Conservation (phyloP, 2,113 vertebrate species). For the Lophius piscatorius region DNA sequence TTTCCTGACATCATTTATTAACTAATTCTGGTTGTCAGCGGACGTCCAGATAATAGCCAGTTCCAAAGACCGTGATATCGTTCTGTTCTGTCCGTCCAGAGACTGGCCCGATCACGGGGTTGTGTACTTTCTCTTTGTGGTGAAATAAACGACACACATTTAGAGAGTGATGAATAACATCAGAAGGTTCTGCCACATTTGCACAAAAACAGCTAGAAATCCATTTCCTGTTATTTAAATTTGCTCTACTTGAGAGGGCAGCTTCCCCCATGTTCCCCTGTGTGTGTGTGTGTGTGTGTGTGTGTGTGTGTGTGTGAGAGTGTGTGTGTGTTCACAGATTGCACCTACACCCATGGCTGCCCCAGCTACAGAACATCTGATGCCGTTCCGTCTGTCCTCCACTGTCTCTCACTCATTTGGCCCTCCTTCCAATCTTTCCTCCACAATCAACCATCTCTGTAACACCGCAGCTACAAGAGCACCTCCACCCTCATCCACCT, state of each 20-base stretch:
- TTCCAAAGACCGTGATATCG: too few relatives aligned
- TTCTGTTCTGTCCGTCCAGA: too few relatives aligned
- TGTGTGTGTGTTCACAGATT: constrained; percentile 58
- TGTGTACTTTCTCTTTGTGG: too few relatives aligned
- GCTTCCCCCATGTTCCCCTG: constrained; percentile 57
- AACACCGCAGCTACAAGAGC: constrained; percentile 16
- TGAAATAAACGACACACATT: too few relatives aligned
- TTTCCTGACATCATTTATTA: too few relatives aligned
- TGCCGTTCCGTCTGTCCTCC: constrained; percentile 51
- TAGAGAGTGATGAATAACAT: too few relatives aligned
- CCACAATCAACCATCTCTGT: constrained; percentile 15
- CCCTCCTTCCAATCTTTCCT: constrained; percentile 20
- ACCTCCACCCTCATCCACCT: constrained; percentile 21
- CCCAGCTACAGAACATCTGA: constrained; percentile 64
- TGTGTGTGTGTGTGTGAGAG: constrained; percentile 26
- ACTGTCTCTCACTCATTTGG: constrained; percentile 36
- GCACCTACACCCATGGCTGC: constrained; percentile 64
- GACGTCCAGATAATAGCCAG: too few relatives aligned
- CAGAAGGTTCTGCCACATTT: constrained; percentile 32
- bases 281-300: constrained; percentile 15
- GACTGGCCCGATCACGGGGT: too few relatives aligned
- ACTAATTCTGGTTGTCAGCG: too few relatives aligned
- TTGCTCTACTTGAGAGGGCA: constrained; percentile 56
- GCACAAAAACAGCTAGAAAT: constrained; percentile 53
- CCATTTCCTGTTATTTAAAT: constrained; percentile 70